These are phyloP conservation scores for Thalassophryne amazonica DNA, from an alignment of 2,797 vertebrate species.

Conservation along the genomic window DNA sequence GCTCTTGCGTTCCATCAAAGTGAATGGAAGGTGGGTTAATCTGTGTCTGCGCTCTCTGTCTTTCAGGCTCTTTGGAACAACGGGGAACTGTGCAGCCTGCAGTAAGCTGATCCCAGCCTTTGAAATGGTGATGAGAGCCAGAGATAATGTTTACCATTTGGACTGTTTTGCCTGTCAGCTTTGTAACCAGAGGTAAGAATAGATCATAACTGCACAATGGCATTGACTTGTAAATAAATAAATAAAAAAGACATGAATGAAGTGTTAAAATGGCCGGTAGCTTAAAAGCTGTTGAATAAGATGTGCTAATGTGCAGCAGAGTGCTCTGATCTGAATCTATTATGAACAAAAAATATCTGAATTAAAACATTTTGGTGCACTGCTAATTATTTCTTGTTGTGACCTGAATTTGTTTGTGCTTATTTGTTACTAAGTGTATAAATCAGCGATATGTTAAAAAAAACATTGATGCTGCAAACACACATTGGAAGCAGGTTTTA, in stretches of 20 bases:
- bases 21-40: conserved; percentile 69
- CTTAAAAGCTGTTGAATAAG: conserved; percentile 18
- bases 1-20: conserved; percentile 55
- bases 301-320: conserved; percentile 2
- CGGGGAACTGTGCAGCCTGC: conserved; percentile 99
- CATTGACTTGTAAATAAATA: conserved; percentile 19
- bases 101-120: conserved; percentile 99
- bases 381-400: conserved; percentile 49
- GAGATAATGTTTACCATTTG: conserved; percentile 99
- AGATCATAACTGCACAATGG: conserved; percentile 50
- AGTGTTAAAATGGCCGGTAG: conserved; percentile 45
- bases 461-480: no score
- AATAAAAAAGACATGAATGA: conserved; percentile 14
- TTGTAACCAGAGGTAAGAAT: conserved; percentile 99
- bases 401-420: conserved; percentile 42
- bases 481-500: no score
- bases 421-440: conserved; percentile 54
- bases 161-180: conserved; percentile 99
- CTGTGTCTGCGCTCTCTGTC: conserved; percentile 69
- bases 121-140: conserved; percentile 99
- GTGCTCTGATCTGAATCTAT: conserved; percentile 15
- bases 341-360: conserved; percentile 3
- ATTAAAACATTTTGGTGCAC: conserved; percentile 11
- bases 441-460: conserved; percentile 52
- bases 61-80: conserved; percentile 98